These are phyloP conservation scores for Propsilocerus akamusi DNA, from an alignment of 1,140 invertebrate genomes.

Conservation along the genomic window DNA sequence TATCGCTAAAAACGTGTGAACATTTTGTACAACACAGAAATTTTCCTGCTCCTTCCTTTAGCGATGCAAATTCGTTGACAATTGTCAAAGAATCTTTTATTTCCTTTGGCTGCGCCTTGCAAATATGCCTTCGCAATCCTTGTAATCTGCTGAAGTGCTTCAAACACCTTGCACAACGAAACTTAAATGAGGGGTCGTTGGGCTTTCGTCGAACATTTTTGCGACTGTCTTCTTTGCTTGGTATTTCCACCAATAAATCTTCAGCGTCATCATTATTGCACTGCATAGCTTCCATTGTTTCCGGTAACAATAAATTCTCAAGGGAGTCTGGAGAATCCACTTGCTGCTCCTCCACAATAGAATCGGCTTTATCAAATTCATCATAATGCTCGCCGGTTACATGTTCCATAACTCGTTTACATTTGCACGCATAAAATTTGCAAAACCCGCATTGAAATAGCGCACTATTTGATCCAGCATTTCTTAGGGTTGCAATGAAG, in stretches of 20 bases:
- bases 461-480: not conserved
- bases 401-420: not conserved
- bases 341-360: not conserved
- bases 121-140: too few relatives aligned
- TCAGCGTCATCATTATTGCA: not conserved
- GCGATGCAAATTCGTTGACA: too few relatives aligned
- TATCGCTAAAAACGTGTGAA: too few relatives aligned
- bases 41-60: too few relatives aligned
- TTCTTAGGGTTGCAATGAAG: not conserved
- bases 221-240: not conserved
- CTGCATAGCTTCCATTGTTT: not conserved
- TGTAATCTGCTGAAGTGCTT: too few relatives aligned
- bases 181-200: too few relatives aligned
- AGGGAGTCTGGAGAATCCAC: not conserved
- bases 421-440: not conserved
- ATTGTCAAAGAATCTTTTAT: too few relatives aligned
- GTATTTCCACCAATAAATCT: not conserved
- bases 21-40: too few relatives aligned
- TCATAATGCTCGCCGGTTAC: not conserved
- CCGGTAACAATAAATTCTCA: not conserved
- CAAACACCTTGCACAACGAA: too few relatives aligned
- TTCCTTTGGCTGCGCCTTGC: too few relatives aligned
- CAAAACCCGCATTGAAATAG: not conserved
- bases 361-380: not conserved
- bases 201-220: too few relatives aligned